A percentile compares a stretch with the other conserved stretches of the same genome.
Evolutionary conservation across 2,888 invertebrate species (phyloP).

Genomic region (Dryocosmus kuriphilus): DNA sequence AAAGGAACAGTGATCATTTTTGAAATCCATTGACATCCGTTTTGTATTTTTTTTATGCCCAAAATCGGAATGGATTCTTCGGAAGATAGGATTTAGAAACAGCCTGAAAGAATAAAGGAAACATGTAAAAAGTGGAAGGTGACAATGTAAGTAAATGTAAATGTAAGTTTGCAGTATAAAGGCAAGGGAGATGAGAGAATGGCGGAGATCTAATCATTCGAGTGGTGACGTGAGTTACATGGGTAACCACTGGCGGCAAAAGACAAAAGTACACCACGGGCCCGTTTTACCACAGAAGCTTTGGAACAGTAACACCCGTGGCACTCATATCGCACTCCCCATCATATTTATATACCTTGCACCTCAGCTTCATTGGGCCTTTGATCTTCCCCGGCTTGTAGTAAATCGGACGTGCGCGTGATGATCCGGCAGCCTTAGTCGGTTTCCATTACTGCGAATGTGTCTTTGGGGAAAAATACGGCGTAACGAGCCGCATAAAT

Average conservation of each 20-base stretch:
- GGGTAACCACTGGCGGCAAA: slow-evolving; percentile 65
- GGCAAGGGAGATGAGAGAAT: slow-evolving; percentile 54
- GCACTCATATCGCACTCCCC: slow-evolving; percentile 63
- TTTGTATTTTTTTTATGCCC: too few relatives aligned
- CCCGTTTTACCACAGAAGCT: slow-evolving; percentile 55
- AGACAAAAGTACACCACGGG: slow-evolving; percentile 60
- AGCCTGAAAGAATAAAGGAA: slow-evolving; percentile 15
- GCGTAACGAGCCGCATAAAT: slow-evolving; percentile 20
- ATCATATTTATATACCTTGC: slow-evolving; percentile 70
- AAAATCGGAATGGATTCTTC: slow-evolving; percentile 45
- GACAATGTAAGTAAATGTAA: background rate
- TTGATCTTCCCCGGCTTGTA: slow-evolving; percentile 54
- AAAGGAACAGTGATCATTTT: slow-evolving; percentile 32
- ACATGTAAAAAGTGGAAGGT: background rate
- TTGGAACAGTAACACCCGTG: slow-evolving; percentile 63
- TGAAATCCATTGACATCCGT: too few relatives aligned
- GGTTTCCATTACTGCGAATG: slow-evolving; percentile 4
- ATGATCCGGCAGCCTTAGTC: slow-evolving; percentile 22
- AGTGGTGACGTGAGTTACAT: slow-evolving; percentile 70
- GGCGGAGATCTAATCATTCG: slow-evolving; percentile 67
- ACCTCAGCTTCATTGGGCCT: slow-evolving; percentile 56
- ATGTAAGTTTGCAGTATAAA: slow-evolving; percentile 9
- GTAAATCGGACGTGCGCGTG: slow-evolving; percentile 18
- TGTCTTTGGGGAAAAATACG: slow-evolving; percentile 1
- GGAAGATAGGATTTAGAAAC: background rate